phyloP scores from a whole-genome alignment of 37 sponge, comb jelly and placozoan species.

The Halichondria panicea region DNA sequence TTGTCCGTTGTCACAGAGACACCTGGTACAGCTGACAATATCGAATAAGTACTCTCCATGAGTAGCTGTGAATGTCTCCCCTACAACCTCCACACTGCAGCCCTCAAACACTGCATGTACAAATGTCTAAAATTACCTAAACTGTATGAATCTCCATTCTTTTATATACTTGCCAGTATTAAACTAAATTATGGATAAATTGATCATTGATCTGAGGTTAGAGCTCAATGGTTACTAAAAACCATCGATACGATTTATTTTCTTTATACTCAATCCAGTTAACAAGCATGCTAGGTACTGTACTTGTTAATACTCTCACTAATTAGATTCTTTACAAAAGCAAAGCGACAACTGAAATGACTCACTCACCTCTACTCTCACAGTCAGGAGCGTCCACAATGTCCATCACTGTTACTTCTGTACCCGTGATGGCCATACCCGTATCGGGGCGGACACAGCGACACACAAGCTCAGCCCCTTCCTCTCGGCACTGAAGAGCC shows the following conservation, averaged over 20 bases:
- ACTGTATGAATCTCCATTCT: neutral
- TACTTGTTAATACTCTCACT: too few species aligned
- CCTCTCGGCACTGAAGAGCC: slow-evolving; percentile 3
- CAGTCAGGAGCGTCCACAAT: slow-evolving; percentile 12
- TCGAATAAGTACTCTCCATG: slow-evolving; percentile 26
- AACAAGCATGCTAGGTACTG: too few species aligned
- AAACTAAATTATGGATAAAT: neutral
- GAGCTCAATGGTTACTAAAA: neutral
- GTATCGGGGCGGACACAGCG: slow-evolving; percentile 10
- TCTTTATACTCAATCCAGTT: too few species aligned
- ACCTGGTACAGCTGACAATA: neutral
- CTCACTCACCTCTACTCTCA: neutral
- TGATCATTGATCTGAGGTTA: too few species aligned
- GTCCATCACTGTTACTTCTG: neutral
- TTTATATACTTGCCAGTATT: neutral
- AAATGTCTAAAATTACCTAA: neutral
- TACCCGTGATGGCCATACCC: slow-evolving; percentile 12
- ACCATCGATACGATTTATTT: neutral
- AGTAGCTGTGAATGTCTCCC: neutral
- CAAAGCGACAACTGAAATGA: too few species aligned
- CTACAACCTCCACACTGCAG: neutral
- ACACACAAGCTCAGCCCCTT: neutral
- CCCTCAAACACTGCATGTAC: neutral
- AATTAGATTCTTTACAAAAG: too few species aligned
- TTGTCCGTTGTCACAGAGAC: slow-evolving; percentile 7